A percentile compares a stretch with the other conserved stretches of the same genome.
Evolutionary conservation across 2,113 vertebrate genomes (phyloP).

Genomic region (Coptodon bakossiorum): DNA sequence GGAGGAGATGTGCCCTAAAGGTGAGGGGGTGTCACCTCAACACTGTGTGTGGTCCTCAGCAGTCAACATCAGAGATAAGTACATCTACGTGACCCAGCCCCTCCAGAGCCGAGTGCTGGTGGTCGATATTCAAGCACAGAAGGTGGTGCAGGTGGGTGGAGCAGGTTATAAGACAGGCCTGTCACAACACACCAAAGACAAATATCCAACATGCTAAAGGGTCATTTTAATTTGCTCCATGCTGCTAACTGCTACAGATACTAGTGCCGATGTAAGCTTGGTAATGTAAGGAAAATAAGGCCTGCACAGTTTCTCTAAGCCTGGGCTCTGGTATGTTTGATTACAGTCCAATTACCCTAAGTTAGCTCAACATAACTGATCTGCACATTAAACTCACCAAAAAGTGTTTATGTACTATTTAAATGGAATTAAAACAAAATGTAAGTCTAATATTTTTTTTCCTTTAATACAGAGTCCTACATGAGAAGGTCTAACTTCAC

Average conservation of each 20-base stretch:
- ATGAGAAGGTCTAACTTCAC: background rate
- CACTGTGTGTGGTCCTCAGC: constrained; percentile 89
- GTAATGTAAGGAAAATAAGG: background rate
- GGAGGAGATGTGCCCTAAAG: constrained; percentile 90
- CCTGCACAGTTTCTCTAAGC: background rate
- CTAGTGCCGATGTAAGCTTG: background rate
- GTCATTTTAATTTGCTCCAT: background rate
- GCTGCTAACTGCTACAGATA: background rate
- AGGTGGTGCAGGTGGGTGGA: constrained; percentile 83
- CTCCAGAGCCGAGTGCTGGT: constrained; percentile 81
- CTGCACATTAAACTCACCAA: too few species aligned
- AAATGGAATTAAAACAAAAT: background rate
- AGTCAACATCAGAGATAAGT: constrained; percentile 87
- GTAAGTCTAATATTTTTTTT: background rate
- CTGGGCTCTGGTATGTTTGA: background rate
- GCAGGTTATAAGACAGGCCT: background rate
- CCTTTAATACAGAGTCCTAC: background rate
- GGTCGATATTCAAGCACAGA: constrained; percentile 88
- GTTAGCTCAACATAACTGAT: background rate
- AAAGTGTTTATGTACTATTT: background rate
- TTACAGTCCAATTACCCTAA: background rate
- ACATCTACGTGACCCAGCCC: constrained; percentile 88
- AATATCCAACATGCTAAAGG: background rate
- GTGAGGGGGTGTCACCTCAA: constrained; percentile 68
- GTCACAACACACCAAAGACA: background rate